phyloP scores from a whole-genome alignment of 2,797 vertebrate species.

The Peromyscus aztecus region DNA sequence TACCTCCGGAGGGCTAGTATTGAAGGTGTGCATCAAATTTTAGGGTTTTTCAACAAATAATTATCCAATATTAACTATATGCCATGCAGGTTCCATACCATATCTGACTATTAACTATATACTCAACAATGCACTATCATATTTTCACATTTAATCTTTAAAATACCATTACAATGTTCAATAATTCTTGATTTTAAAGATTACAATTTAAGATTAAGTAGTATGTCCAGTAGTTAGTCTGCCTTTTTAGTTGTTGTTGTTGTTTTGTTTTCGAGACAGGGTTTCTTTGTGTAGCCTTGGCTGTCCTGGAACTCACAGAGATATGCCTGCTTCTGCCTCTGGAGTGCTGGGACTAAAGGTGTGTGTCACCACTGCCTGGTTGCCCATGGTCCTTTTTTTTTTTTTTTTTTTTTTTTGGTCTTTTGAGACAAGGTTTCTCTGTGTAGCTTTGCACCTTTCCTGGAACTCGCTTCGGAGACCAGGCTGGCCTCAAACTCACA shows the following conservation, averaged over 20 bases:
- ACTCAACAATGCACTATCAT: background rate
- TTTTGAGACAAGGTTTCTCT: background rate
- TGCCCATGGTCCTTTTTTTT: background rate
- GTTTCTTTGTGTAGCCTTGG: background rate
- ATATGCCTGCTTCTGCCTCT: background rate
- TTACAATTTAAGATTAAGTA: conserved; percentile 41
- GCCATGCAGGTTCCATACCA: background rate
- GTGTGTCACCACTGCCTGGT: background rate
- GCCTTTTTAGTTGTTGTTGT: background rate
- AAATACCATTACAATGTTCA: background rate
- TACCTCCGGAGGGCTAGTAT: background rate
- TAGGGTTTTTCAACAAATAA: background rate
- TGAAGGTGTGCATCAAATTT: background rate
- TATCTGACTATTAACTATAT: conserved; percentile 16
- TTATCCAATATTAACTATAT: too few relatives aligned
- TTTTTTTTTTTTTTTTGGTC: background rate
- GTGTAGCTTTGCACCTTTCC: background rate
- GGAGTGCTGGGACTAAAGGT: background rate
- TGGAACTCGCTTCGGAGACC: too few relatives aligned
- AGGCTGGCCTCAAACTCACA: background rate
- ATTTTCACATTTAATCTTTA: conserved; percentile 53
- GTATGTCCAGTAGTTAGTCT: background rate
- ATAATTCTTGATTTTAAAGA: conserved; percentile 36
- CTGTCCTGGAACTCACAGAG: background rate
- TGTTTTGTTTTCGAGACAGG: too few relatives aligned